phyloP scores from a whole-genome alignment of 2,888 invertebrate species.

The Alviniconcha strummeri region DNA sequence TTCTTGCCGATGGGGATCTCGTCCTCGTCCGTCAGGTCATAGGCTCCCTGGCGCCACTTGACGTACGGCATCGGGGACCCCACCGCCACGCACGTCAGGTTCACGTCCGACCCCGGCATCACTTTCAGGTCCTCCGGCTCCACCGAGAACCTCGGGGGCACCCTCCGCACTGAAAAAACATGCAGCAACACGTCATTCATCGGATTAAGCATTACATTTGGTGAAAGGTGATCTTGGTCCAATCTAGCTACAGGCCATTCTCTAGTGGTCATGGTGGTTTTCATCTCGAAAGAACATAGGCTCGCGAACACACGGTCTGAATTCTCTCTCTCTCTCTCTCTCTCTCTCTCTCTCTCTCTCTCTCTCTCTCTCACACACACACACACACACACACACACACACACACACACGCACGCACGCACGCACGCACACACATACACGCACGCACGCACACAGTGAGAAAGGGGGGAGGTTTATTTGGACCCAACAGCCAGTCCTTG shows the following conservation, averaged over 20 bases:
- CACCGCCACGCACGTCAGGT: constrained; percentile 96
- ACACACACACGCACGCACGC: not conserved
- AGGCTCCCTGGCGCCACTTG: constrained; percentile 77
- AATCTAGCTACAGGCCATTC: not conserved
- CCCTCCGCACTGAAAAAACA: constrained; percentile 86
- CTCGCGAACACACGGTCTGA: not conserved
- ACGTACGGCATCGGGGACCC: constrained; percentile 99
- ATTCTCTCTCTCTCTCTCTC: not conserved
- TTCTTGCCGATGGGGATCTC: constrained; percentile 80
- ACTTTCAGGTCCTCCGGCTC: constrained; percentile 83
- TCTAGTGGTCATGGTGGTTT: not conserved
- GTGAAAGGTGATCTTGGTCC: not conserved
- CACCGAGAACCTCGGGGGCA: constrained; percentile 95
- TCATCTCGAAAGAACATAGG: not conserved
- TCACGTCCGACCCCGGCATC: constrained; percentile 91
- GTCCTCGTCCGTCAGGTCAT: constrained; percentile 82
- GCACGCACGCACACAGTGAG: not conserved
- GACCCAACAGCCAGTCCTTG: too few relatives aligned
- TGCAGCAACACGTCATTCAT: not conserved
- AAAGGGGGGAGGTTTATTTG: not conserved
- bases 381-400: not conserved
- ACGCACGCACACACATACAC: not conserved
- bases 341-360: too few relatives aligned
- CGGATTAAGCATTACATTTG: not conserved
- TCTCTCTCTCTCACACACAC: not conserved